These are phyloP conservation scores for Magallana nippona DNA, from an alignment of 2,888 invertebrate species.

Conservation along the genomic window DNA sequence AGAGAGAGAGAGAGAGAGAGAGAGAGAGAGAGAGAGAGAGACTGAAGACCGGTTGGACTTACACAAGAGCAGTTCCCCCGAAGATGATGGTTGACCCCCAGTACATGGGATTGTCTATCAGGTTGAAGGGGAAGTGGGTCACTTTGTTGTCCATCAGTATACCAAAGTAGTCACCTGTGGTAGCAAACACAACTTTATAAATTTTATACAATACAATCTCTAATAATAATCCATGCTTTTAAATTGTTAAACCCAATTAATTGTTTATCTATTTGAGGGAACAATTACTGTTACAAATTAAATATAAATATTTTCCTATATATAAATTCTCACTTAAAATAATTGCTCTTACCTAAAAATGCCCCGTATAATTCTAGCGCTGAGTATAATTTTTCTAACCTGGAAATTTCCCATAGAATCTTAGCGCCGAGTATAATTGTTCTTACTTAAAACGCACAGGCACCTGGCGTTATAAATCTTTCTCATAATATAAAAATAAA, in stretches of 20 bases:
- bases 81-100: slow-evolving; percentile 68
- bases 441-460: no score
- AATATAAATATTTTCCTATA: no score
- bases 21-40: background rate
- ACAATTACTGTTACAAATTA: no score
- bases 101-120: slow-evolving; percentile 72
- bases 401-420: no score
- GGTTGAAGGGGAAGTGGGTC: slow-evolving; percentile 68
- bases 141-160: slow-evolving; percentile 68
- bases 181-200: no score
- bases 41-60: slow-evolving; percentile 47
- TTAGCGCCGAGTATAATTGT: slow-evolving; percentile 61
- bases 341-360: background rate
- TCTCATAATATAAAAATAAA: no score
- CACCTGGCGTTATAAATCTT: no score
- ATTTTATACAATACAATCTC: no score
- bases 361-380: slow-evolving; percentile 65
- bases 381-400: slow-evolving; percentile 53
- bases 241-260: background rate
- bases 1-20: background rate
- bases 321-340: background rate
- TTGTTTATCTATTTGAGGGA: no score
- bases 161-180: slow-evolving; percentile 73
- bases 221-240: background rate
- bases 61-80: slow-evolving; percentile 66